Evolutionary conservation across 2,797 vertebrate species (phyloP).

Genomic region (Mionectes olivaceus): DNA sequence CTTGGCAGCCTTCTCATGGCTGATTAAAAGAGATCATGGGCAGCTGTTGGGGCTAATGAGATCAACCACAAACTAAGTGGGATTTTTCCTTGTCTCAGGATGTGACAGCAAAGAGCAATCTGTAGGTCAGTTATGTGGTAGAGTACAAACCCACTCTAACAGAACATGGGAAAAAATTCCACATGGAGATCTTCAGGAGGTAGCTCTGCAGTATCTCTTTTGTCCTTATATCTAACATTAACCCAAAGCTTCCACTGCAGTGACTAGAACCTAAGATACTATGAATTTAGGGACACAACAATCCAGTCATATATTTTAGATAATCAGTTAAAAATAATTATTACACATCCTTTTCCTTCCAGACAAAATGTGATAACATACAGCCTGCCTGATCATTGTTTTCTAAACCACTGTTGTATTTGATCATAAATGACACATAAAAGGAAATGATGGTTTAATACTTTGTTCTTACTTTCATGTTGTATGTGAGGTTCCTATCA

Average conservation of each 20-base stretch:
- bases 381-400: background rate
- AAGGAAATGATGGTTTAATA: background rate
- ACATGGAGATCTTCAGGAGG: background rate
- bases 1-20: background rate
- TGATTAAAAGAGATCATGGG: background rate
- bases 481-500: background rate
- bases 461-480: background rate
- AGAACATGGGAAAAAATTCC: background rate
- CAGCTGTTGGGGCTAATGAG: background rate
- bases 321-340: background rate
- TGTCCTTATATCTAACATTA: background rate
- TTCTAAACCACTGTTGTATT: background rate
- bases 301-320: background rate
- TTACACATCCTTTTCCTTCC: background rate
- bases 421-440: background rate
- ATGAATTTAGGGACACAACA: fast-evolving
- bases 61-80: background rate
- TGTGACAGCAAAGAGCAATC: background rate
- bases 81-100: fast-evolving
- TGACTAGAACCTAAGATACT: background rate
- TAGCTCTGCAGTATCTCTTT: background rate
- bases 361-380: background rate
- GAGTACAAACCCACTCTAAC: background rate
- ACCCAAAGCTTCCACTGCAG: background rate
- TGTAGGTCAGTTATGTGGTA: background rate